phyloP scores from a whole-genome alignment of 2,888 invertebrate genomes.

The Caenorhabditis wallacei region DNA sequence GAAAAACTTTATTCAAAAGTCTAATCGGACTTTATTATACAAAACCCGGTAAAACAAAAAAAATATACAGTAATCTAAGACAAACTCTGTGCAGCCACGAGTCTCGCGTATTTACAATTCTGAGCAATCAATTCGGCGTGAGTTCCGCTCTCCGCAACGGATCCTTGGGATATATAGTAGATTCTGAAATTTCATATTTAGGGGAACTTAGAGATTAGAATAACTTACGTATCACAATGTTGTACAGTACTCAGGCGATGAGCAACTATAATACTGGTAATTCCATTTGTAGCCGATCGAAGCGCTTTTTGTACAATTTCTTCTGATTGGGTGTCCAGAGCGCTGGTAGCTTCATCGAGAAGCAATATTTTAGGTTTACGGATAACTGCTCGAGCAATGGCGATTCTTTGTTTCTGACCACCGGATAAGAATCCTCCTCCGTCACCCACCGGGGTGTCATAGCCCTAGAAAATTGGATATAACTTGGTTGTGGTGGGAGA shows the following conservation, averaged over 20 bases:
- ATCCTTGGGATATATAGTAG: conserved; percentile 69
- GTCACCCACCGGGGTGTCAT: conserved; percentile 61
- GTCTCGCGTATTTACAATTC: conserved; percentile 70
- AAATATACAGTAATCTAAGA: conserved; percentile 3
- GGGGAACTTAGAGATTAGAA: not conserved
- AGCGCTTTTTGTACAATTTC: conserved; percentile 71
- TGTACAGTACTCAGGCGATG: conserved; percentile 75
- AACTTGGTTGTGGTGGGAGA: not conserved
- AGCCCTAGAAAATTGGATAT: conserved; percentile 40
- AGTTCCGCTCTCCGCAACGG: conserved; percentile 71
- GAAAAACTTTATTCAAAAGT: conserved; percentile 7
- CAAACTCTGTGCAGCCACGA: conserved; percentile 67
- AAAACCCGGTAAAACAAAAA: not conserved
- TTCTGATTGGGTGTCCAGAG: conserved; percentile 61
- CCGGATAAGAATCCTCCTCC: conserved; percentile 56
- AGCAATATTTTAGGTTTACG: conserved; percentile 61
- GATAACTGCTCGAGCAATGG: conserved; percentile 64
- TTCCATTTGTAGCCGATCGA: conserved; percentile 63
- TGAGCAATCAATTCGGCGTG: conserved; percentile 70
- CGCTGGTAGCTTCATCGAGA: conserved; percentile 67
- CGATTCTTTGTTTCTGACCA: conserved; percentile 66
- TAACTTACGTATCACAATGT: conserved; percentile 67
- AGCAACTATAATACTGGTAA: conserved; percentile 75
- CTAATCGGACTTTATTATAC: conserved; percentile 46
- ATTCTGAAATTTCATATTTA: conserved; percentile 53